Percentiles rank a stretch among this genome's conserved stretches.
phyloP scores from a whole-genome alignment of 2,888 invertebrate genomes.

The Tanytarsus gracilentus region DNA sequence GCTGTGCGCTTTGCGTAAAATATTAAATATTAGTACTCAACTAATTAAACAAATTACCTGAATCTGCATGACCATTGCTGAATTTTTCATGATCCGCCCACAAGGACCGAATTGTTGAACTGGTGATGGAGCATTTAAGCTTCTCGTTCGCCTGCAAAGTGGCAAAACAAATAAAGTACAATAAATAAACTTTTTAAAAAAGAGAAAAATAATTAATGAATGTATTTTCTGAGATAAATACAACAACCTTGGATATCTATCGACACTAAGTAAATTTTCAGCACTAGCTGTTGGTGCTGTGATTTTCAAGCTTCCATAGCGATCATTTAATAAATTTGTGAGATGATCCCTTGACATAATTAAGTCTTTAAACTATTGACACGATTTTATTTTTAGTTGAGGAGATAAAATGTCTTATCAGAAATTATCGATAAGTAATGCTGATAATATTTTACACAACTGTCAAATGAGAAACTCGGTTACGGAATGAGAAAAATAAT shows the following conservation, averaged over 20 bases:
- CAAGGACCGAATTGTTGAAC: slow-evolving; percentile 97
- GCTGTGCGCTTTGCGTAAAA: too few species aligned
- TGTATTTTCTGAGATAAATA: slow-evolving; percentile 4
- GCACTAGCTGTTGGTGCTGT: not conserved
- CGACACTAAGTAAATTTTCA: not conserved
- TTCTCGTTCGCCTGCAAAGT: slow-evolving; percentile 77
- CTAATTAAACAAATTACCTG: too few species aligned
- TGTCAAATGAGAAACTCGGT: too few species aligned
- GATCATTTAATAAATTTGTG: not conserved
- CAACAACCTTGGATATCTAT: slow-evolving; percentile 27
- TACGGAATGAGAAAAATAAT: too few species aligned
- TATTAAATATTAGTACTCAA: too few species aligned
- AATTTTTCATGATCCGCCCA: slow-evolving; percentile 94
- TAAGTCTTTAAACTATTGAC: too few species aligned
- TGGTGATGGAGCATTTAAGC: slow-evolving; percentile 92
- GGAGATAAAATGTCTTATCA: too few species aligned
- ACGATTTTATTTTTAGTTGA: too few species aligned
- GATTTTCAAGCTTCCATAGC: not conserved
- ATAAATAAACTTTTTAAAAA: not conserved
- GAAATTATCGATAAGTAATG: too few species aligned
- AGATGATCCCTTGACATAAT: too few species aligned
- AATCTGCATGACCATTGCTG: slow-evolving; percentile 90
- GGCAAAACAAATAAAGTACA: slow-evolving; percentile 33
- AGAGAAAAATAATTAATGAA: not conserved
- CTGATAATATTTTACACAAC: too few species aligned